Conservation (phyloP, 2,797 vertebrate species). For the Telmatherina bonti region DNA sequence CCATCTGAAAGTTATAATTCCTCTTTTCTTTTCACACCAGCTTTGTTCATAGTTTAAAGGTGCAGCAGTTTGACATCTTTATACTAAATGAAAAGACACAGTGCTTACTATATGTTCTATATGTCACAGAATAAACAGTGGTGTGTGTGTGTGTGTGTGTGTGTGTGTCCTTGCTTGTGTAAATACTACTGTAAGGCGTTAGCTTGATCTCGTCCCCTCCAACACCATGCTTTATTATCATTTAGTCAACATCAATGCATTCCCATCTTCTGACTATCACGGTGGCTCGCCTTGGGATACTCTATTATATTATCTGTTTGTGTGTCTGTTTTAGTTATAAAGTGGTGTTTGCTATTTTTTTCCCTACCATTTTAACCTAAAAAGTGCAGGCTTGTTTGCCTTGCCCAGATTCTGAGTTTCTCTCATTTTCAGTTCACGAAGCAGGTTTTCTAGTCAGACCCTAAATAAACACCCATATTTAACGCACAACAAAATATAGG, state of each 20-base stretch:
- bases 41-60: slow-evolving; percentile 9
- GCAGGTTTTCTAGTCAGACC: background rate
- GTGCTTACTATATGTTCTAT: background rate
- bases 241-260: slow-evolving; percentile 47
- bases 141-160: too few species aligned
- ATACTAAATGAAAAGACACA: background rate
- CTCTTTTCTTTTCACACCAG: background rate
- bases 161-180: slow-evolving; percentile 9
- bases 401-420: slow-evolving; percentile 18
- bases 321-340: background rate
- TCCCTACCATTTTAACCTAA: background rate
- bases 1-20: slow-evolving; percentile 1
- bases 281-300: background rate
- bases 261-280: slow-evolving; percentile 7
- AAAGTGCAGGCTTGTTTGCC: slow-evolving; percentile 1
- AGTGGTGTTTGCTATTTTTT: too few species aligned
- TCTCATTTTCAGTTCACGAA: background rate
- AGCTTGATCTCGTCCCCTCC: slow-evolving; percentile 16
- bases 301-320: background rate
- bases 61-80: background rate
- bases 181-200: slow-evolving; percentile 32
- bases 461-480: background rate
- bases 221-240: slow-evolving; percentile 40
- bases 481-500: background rate
- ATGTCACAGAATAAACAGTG: slow-evolving; percentile 9